These are phyloP conservation scores for Conchocele bisecta DNA, from an alignment of 2,888 invertebrate species.

Conservation along the genomic window DNA sequence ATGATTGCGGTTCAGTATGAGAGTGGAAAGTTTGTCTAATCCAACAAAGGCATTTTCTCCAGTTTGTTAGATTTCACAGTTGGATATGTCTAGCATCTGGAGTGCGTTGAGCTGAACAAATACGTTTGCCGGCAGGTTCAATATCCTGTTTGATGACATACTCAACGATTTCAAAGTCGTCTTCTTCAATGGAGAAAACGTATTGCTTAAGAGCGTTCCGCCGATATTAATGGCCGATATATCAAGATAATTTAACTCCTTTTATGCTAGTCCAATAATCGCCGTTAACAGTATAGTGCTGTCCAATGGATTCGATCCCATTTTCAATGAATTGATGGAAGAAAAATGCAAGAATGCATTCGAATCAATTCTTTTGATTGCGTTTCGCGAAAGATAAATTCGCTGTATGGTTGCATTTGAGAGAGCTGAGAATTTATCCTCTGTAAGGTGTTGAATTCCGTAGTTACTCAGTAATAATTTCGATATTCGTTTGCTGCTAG, in stretches of 20 bases:
- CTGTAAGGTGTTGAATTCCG: conserved; percentile 54
- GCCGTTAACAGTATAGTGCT: conserved; percentile 52
- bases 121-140: conserved; percentile 42
- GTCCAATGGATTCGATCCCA: conserved; percentile 68
- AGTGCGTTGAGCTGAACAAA: conserved; percentile 64
- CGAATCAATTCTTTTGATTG: conserved; percentile 53
- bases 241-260: conserved; percentile 62
- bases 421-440: conserved; percentile 59
- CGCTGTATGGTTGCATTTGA: conserved; percentile 47
- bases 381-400: conserved; percentile 65
- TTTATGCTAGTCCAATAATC: conserved; percentile 53
- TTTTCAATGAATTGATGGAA: conserved; percentile 63
- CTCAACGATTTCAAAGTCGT: conserved; percentile 62
- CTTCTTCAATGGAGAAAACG: conserved; percentile 62
- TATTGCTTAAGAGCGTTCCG: conserved; percentile 59
- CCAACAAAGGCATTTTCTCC: conserved; percentile 60
- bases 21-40: conserved; percentile 53
- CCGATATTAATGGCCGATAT: conserved; percentile 64
- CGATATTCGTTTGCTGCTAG: conserved; percentile 25
- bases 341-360: conserved; percentile 57
- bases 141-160: conserved; percentile 65
- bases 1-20: conserved; percentile 66
- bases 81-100: conserved; percentile 59
- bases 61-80: conserved; percentile 58
- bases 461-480: conserved; percentile 67